Percentiles rank a stretch among this genome's conserved stretches.
phyloP scores from a whole-genome alignment of 2,113 vertebrate genomes.

The Odobenus rosmarus region DNA sequence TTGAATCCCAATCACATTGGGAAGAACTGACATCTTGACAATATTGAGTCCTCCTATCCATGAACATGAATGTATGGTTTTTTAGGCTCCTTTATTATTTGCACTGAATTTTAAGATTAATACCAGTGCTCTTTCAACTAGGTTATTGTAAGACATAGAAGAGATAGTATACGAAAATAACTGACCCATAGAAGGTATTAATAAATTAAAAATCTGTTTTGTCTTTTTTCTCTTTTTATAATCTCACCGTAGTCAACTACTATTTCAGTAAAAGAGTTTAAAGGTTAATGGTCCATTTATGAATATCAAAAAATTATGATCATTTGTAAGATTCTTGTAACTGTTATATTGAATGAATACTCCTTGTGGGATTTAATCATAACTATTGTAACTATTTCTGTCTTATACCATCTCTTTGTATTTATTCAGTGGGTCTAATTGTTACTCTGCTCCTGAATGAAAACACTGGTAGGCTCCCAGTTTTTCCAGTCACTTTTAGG shows the following conservation, averaged over 20 bases:
- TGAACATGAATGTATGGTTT: background rate
- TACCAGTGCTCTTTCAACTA: background rate
- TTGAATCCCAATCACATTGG: background rate
- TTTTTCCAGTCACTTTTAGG: background rate
- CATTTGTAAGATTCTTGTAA: background rate
- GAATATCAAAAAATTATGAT: background rate
- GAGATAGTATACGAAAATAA: background rate
- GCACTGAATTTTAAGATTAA: background rate
- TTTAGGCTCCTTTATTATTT: background rate
- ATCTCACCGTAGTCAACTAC: background rate
- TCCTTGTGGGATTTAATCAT: background rate
- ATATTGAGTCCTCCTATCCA: background rate
- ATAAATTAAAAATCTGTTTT: background rate
- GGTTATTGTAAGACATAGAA: background rate
- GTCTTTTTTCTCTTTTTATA: background rate
- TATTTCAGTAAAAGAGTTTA: background rate
- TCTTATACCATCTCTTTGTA: background rate
- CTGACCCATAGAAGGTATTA: background rate
- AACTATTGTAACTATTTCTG: background rate
- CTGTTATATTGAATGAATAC: background rate
- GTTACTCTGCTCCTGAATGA: background rate
- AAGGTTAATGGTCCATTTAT: background rate
- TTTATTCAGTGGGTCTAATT: background rate
- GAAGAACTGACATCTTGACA: background rate
- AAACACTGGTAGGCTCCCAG: background rate